Percentiles rank a stretch among this genome's conserved stretches.
phyloP scores from a whole-genome alignment of 2,797 vertebrate species.

The Australoheros facetus region DNA sequence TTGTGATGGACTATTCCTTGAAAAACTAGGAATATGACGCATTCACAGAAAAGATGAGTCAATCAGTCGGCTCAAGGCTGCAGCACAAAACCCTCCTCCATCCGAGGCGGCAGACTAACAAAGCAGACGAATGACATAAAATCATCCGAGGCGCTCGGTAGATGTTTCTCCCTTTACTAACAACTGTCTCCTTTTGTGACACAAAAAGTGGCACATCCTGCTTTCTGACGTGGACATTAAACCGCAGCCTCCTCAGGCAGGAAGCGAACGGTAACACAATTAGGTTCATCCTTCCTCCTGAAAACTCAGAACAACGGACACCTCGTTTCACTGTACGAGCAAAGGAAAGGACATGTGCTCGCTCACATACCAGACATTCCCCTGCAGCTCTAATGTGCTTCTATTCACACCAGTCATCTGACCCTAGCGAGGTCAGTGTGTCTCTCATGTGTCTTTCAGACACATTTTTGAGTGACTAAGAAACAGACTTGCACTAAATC shows the following conservation, averaged over 20 bases:
- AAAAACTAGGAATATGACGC: not conserved
- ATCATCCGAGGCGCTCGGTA: not conserved
- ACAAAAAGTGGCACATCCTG: not conserved
- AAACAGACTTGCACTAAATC: slow-evolving; percentile 4
- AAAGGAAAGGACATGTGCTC: not conserved
- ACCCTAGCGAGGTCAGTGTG: slow-evolving; percentile 14
- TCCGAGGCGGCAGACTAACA: not conserved
- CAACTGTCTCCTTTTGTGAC: not conserved
- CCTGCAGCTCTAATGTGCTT: slow-evolving; percentile 11
- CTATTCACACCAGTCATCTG: slow-evolving; percentile 48
- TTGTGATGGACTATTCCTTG: not conserved
- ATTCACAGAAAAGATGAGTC: not conserved
- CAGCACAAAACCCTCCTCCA: not conserved
- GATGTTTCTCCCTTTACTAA: not conserved
- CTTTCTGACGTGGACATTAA: not conserved
- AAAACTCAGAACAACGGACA: not conserved
- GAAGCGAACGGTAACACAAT: not conserved
- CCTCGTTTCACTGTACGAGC: not conserved
- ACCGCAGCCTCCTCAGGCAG: rapidly evolving
- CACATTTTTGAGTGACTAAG: slow-evolving; percentile 7
- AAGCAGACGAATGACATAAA: not conserved
- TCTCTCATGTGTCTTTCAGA: slow-evolving; percentile 3
- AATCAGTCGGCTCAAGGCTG: not conserved
- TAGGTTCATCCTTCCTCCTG: not conserved
- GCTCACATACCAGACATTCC: slow-evolving; percentile 39